Percentiles rank a stretch among this genome's conserved stretches.
Conservation (phyloP, 2,797 vertebrate genomes). For the Ibycter americanus region DNA sequence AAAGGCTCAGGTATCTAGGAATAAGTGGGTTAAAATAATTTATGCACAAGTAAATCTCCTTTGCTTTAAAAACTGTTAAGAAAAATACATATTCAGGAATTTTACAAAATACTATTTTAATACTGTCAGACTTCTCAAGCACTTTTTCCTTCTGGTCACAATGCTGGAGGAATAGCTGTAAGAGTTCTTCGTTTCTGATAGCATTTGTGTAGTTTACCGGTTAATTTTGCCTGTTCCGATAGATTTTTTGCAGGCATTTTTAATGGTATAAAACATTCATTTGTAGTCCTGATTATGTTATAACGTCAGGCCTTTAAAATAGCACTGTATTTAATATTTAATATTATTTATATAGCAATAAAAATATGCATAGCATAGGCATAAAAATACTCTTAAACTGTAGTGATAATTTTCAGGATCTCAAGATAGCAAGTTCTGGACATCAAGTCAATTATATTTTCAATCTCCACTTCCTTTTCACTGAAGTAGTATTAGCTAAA, state of each 20-base stretch:
- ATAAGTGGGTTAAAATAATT: not conserved
- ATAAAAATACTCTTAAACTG: not conserved
- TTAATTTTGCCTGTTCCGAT: not conserved
- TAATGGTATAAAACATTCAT: not conserved
- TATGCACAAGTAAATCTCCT: not conserved
- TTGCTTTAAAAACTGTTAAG: not conserved
- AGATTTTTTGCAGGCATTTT: not conserved
- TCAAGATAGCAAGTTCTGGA: not conserved
- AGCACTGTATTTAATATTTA: not conserved
- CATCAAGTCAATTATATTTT: slow-evolving; percentile 24
- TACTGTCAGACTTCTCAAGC: not conserved
- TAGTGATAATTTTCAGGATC: not conserved
- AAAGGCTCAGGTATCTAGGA: not conserved
- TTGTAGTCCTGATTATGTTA: not conserved
- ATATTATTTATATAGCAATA: not conserved
- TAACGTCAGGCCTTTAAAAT: not conserved
- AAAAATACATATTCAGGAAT: not conserved
- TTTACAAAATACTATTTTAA: not conserved
- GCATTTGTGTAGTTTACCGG: not conserved
- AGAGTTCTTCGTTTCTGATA: not conserved
- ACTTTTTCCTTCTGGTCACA: not conserved
- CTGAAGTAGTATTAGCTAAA: slow-evolving; percentile 5
- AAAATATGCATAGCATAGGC: not conserved
- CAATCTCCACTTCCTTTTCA: not conserved
- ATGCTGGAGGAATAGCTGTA: not conserved